Conservation (phyloP, 2,888 invertebrate genomes). For the Campoplex capitator region DNA sequence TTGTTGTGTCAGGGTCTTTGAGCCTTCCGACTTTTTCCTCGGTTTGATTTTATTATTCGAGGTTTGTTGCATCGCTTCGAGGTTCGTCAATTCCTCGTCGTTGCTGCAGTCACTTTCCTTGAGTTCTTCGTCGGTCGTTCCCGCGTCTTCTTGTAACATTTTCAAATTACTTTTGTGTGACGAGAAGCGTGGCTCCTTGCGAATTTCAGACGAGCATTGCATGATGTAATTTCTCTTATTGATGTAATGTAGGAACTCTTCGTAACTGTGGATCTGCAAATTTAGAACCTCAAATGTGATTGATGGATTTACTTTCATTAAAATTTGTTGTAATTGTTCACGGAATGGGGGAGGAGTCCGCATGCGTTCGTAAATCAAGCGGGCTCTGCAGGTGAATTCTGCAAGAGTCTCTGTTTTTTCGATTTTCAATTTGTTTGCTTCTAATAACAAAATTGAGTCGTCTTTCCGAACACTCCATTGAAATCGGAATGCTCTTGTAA, state of each 20-base stretch:
- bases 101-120: neutral
- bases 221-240: slow-evolving; percentile 22
- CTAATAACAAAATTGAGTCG: slow-evolving; percentile 37
- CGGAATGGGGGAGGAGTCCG: slow-evolving; percentile 32
- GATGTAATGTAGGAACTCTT: slow-evolving; percentile 24
- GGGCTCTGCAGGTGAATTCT: slow-evolving; percentile 56
- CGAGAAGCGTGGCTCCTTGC: neutral
- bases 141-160: slow-evolving; percentile 10
- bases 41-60: neutral
- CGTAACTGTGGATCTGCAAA: slow-evolving; percentile 20
- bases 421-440: slow-evolving; percentile 37
- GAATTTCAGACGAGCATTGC: neutral
- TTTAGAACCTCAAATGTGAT: slow-evolving; percentile 49
- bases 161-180: slow-evolving; percentile 10
- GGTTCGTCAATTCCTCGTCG: neutral
- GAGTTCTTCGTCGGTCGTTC: neutral
- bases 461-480: slow-evolving; percentile 53
- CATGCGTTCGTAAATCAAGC: slow-evolving; percentile 58
- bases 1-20: slow-evolving; percentile 2
- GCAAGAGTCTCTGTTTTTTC: slow-evolving; percentile 49
- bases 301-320: slow-evolving; percentile 54
- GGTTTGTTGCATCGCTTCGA: slow-evolving; percentile 7
- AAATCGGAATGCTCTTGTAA: slow-evolving; percentile 48
- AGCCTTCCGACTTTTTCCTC: neutral
- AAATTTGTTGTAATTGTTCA: slow-evolving; percentile 56